phyloP scores from a whole-genome alignment of 2,888 invertebrate genomes.

The Orchesella flavescens region DNA sequence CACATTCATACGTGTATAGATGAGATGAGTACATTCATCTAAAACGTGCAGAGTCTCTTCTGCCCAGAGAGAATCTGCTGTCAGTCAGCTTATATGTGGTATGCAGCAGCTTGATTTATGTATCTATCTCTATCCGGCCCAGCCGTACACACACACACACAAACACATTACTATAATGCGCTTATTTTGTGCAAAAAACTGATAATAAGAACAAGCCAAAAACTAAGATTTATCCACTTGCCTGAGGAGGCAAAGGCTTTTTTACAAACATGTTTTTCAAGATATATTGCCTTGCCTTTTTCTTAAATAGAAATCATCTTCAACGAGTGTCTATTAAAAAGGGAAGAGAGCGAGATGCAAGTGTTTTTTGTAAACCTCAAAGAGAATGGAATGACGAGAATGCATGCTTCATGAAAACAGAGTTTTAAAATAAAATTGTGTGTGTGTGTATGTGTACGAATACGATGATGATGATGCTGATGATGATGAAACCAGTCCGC shows the following conservation, averaged over 20 bases:
- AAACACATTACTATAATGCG: conserved; percentile 10
- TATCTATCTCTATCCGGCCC: too few relatives aligned
- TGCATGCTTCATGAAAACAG: background rate
- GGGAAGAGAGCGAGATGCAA: background rate
- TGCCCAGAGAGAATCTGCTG: too few relatives aligned
- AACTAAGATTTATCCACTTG: conserved; percentile 62
- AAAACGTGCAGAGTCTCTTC: too few relatives aligned
- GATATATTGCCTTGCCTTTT: conserved; percentile 53
- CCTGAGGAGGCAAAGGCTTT: conserved; percentile 49
- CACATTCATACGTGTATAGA: background rate
- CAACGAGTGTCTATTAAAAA: conserved; percentile 22
- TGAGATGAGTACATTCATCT: too few relatives aligned
- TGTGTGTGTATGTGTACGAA: too few relatives aligned
- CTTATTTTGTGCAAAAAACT: conserved; percentile 48
- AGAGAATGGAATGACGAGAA: conserved; percentile 8
- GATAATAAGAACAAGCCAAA: conserved; percentile 48
- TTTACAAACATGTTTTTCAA: conserved; percentile 56
- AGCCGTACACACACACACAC: too few relatives aligned
- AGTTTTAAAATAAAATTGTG: background rate
- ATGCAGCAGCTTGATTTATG: too few relatives aligned
- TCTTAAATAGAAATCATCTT: conserved; percentile 37
- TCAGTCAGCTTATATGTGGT: too few relatives aligned
- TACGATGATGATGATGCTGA: conserved; percentile 19
- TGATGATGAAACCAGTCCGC: conserved; percentile 50
- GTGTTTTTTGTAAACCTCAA: background rate